Percentiles rank a stretch among this genome's conserved stretches.
These are phyloP conservation scores for Trinectes maculatus DNA, from an alignment of 2,113 vertebrate species.

Conservation along the genomic window DNA sequence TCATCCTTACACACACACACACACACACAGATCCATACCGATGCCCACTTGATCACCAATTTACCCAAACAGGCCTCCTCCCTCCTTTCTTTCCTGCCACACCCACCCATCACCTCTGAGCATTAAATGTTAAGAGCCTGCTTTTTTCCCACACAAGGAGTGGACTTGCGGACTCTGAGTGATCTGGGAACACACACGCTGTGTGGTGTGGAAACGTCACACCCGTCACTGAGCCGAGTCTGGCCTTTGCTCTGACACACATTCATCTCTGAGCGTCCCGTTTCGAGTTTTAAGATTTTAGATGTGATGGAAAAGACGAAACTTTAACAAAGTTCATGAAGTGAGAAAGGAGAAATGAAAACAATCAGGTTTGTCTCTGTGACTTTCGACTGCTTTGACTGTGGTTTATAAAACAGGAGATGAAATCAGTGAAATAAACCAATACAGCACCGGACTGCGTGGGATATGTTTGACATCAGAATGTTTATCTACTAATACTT, in stretches of 20 bases:
- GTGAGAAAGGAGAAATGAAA: constrained; percentile 53
- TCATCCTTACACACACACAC: constrained; percentile 10
- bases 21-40: background rate
- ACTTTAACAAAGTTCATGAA: constrained; percentile 55
- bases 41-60: background rate
- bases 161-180: constrained; percentile 11
- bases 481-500: background rate
- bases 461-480: rapidly evolving
- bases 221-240: constrained; percentile 17
- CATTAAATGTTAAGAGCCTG: constrained; percentile 23
- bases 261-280: constrained; percentile 56
- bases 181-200: constrained; percentile 34
- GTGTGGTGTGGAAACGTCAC: too few species aligned
- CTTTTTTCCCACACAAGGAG: background rate
- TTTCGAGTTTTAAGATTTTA: constrained; percentile 82
- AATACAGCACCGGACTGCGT: constrained; percentile 67
- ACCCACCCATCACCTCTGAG: constrained; percentile 2
- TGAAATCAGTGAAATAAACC: constrained; percentile 81
- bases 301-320: constrained; percentile 63
- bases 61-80: background rate
- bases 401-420: constrained; percentile 74
- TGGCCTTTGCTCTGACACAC: constrained; percentile 33
- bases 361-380: constrained; percentile 80
- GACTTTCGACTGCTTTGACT: constrained; percentile 74
- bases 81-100: constrained; percentile 15